Conservation (phyloP, 2,797 vertebrate species). For the Hyperoplus immaculatus region DNA sequence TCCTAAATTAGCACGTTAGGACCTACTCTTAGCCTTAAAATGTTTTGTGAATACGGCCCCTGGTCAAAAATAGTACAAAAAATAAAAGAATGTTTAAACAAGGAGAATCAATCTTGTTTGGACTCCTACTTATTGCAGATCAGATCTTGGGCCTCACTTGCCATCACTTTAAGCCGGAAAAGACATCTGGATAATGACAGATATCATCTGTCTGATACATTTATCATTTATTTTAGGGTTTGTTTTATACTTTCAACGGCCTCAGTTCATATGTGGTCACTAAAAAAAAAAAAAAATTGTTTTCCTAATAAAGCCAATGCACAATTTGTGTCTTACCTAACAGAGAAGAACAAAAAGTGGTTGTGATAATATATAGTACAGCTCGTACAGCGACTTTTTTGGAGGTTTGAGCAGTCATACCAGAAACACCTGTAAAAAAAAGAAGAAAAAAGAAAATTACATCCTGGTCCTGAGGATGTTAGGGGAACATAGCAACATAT, state of each 20-base stretch:
- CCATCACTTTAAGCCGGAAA: too few species aligned
- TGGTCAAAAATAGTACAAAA: too few species aligned
- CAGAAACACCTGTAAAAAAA: slow-evolving; percentile 7
- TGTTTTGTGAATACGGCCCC: too few species aligned
- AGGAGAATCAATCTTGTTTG: too few species aligned
- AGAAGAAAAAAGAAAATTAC: neutral
- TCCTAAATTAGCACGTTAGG: too few species aligned
- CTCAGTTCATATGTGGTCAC: neutral
- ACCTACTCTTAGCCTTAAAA: too few species aligned
- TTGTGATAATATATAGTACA: neutral
- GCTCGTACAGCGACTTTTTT: accelerated
- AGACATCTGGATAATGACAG: too few species aligned
- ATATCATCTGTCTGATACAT: too few species aligned
- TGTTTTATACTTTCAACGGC: neutral
- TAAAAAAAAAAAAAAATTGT: neutral
- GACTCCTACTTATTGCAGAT: too few species aligned
- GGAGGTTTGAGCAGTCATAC: neutral
- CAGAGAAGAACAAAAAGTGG: neutral
- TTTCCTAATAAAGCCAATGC: neutral
- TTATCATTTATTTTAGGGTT: too few species aligned
- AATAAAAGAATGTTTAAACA: too few species aligned
- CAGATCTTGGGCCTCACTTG: too few species aligned
- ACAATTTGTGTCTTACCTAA: slow-evolving; percentile 3
- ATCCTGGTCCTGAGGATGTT: neutral
- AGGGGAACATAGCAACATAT: neutral